Conservation (phyloP, 2,888 invertebrate species). For the Amiota communis region DNA sequence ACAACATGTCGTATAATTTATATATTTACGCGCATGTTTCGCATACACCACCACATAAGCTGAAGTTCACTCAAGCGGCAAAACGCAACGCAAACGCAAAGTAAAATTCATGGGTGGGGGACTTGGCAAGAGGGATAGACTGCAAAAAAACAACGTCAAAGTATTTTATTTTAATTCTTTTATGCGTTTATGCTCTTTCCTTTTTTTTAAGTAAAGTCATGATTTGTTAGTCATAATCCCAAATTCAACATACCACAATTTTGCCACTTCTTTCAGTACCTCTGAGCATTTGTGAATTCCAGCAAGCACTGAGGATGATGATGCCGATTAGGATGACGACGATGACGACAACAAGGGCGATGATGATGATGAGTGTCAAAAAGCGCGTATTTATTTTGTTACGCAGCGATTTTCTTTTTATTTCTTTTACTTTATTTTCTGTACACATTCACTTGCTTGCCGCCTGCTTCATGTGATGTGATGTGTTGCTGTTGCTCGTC, state of each 20-base stretch:
- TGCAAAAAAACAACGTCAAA: neutral
- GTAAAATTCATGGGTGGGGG: neutral
- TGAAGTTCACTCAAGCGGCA: no score
- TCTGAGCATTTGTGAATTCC: no score
- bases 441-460: neutral
- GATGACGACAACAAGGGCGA: no score
- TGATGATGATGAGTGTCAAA: slow-evolving; percentile 20
- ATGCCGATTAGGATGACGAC: no score
- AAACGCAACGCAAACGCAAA: neutral
- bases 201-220: slow-evolving; percentile 15
- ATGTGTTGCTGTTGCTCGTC: neutral
- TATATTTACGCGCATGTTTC: slow-evolving; percentile 21
- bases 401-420: slow-evolving; percentile 5
- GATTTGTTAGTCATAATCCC: slow-evolving; percentile 2
- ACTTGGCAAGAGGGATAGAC: neutral
- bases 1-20: slow-evolving; percentile 23
- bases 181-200: slow-evolving; percentile 2
- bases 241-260: neutral
- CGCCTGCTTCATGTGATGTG: neutral
- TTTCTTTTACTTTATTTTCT: slow-evolving; percentile 2
- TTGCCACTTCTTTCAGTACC: neutral
- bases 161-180: slow-evolving; percentile 17
- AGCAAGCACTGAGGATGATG: no score
- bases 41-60: slow-evolving; percentile 1
- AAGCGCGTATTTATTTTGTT: slow-evolving; percentile 20